Evolutionary conservation across 2,113 vertebrate species (phyloP).

Genomic region (Mastomys natalensis): DNA sequence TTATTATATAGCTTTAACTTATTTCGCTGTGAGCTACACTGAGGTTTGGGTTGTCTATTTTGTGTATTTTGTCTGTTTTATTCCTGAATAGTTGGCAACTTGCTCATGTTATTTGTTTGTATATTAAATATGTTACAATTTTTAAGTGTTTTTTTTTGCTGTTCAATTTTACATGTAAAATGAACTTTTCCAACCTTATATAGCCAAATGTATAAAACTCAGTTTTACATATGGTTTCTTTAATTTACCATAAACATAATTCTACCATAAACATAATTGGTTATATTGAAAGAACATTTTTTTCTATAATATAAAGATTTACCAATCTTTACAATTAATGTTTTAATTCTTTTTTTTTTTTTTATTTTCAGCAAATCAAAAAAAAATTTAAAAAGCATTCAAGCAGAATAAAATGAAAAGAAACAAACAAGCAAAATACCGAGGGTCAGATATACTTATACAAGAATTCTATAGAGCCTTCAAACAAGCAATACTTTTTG

Average conservation of each 20-base stretch:
- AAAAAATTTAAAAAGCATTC: too few relatives aligned
- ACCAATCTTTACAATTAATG: background rate
- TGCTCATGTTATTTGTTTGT: background rate
- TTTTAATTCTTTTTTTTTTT: slow-evolving; percentile 42
- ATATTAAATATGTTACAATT: background rate
- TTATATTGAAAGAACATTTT: background rate
- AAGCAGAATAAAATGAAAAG: too few relatives aligned
- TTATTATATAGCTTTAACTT: background rate
- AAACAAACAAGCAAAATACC: too few relatives aligned
- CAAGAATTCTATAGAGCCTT: too few relatives aligned
- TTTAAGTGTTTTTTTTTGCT: background rate
- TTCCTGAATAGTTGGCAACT: background rate
- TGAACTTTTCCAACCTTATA: background rate
- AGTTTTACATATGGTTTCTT: background rate
- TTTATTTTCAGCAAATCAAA: too few relatives aligned
- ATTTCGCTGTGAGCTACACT: background rate
- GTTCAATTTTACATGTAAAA: slow-evolving; percentile 5
- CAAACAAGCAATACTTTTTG: too few relatives aligned
- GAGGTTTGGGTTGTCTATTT: background rate
- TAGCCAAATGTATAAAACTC: background rate
- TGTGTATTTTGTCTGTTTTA: slow-evolving; percentile 27
- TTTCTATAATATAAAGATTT: background rate
- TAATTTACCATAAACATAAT: background rate
- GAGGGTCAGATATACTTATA: too few relatives aligned
- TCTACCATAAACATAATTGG: background rate